Evolutionary conservation across 2,113 vertebrate species (phyloP), one percentile per base, ranked within the genome.

Genomic region (Pseudois nayaur): DNA sequence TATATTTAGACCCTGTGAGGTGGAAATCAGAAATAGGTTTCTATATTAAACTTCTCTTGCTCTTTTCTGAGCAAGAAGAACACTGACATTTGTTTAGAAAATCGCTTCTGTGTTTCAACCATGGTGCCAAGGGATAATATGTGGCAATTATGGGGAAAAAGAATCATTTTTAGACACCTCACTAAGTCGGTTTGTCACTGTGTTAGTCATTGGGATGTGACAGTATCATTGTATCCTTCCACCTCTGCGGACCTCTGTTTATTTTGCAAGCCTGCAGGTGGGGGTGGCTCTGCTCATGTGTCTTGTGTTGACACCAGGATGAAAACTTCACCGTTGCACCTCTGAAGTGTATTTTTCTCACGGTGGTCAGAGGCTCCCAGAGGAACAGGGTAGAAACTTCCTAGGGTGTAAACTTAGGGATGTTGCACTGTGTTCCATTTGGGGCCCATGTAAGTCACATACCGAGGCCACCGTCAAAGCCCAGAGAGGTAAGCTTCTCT

Each of bases 21-120:
- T 84, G 15, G 92, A 89, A 92, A 67, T 94, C 45, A 89, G 92
- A 97, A 95, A 82, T 86, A 55, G 55, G 2, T 71, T 94, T 97
- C 91, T 89, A 6, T 54, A 15, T 76, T 92, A 84, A 87, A 85
- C 52, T 78, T 74, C 29, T 45, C 54, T 43, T 5, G 40, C 40
- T 78, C 43, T 81, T 95, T 87, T 78, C 33, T 74, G 67, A 93
- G 57, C 25, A 89, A 78, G 43, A 93, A 25, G 6, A 94, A 91
- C 95, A 8, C 52, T 83, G 40, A n/a, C 11, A 64, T 79, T 94
- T 86, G 60, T 79, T 87, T 29, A 86, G 60, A 95, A 93, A 93
- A 91, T 79, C n/a, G 31, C 36, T 57, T 36, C 74, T 92, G 29
- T 29, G 57, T 87, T 89, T 92, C 36, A 87, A 12, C 31, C n/a